Base-by-base conservation (phyloP, 2,113 vertebrate genomes). In the Crocuta crocuta region DNA sequence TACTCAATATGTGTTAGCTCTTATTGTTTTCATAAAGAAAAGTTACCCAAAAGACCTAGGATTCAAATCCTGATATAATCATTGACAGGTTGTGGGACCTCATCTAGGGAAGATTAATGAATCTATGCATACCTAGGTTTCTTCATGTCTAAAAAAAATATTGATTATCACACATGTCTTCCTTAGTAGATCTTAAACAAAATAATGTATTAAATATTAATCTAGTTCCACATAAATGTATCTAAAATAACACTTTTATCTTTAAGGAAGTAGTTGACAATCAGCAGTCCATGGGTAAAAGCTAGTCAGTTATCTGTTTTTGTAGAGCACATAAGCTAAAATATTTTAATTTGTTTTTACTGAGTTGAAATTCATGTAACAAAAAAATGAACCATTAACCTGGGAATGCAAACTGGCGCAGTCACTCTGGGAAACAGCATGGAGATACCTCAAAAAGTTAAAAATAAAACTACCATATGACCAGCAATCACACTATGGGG, bases 361-460 rank as follows among this genome's bases (percentile, higher is more conserved):
- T 79, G 21, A 93, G 17, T 61, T 93, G 70, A 74, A 94, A 39
- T 94, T 96, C n/a, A 26, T 15, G 23, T 66, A 86, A 86, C 35
- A 82, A 81, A 83, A 94, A 96, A 95, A 86, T 31, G 43, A 78
- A 78, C 43, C 13, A 48, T 78, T 78, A 78, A 31, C 15, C 74
- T 78, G 26, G 43, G 45, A 48, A 15, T 78, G 7, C 13, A 78
- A 48, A 78, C 43, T 78, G 74, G 74, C 10, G 0, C 74, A 78
- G 26, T 26, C 74, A 17, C 26, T 48, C 43, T 10, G 7, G 74
- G 43, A 78, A 78, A 28, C 7, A 78, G 43, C 48, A 48, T 78
- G 43, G 74, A 31, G 7, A 1, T 78, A 48, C 74, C 74, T 48
- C 74, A 48, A 78, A 48, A 78, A 78, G 43, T 48, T 78, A 78